Conservation (phyloP, 2,797 vertebrate species). For the Peromyscus attwateri region DNA sequence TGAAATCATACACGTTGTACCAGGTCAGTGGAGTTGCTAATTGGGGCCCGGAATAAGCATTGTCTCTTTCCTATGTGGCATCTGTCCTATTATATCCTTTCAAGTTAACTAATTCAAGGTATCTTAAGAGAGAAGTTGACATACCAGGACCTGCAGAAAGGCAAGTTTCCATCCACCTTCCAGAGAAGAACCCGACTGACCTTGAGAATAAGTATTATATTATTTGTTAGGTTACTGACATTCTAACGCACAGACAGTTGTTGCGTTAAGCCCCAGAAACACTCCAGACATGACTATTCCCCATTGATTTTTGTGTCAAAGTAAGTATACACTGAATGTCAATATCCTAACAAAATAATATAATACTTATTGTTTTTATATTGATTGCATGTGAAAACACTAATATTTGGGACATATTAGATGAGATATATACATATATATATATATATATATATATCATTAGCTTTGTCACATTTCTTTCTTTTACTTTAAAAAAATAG, state of each 20-base stretch:
- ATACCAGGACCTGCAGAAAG: neutral
- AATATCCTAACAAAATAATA: neutral
- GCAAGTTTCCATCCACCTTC: neutral
- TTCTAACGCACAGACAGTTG: rapidly evolving
- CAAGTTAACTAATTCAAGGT: neutral
- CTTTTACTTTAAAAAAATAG: slow-evolving; percentile 18
- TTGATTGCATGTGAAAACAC: neutral
- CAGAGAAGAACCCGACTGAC: neutral
- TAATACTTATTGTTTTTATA: neutral
- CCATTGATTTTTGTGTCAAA: neutral
- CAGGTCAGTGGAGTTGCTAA: neutral
- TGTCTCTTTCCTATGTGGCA: neutral
- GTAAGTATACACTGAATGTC: neutral
- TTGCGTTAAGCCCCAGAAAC: neutral
- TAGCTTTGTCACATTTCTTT: neutral
- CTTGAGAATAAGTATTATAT: neutral
- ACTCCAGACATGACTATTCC: neutral
- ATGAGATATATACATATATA: neutral
- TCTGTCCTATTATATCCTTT: neutral
- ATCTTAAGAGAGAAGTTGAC: neutral
- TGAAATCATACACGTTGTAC: neutral
- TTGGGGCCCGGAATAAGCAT: neutral
- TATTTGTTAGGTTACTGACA: no score
- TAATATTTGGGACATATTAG: neutral
- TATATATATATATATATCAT: neutral